A percentile compares a stretch with the other conserved stretches of the same genome.
Conservation (phyloP, 2,888 invertebrate genomes). For the Uropetala carovei region DNA sequence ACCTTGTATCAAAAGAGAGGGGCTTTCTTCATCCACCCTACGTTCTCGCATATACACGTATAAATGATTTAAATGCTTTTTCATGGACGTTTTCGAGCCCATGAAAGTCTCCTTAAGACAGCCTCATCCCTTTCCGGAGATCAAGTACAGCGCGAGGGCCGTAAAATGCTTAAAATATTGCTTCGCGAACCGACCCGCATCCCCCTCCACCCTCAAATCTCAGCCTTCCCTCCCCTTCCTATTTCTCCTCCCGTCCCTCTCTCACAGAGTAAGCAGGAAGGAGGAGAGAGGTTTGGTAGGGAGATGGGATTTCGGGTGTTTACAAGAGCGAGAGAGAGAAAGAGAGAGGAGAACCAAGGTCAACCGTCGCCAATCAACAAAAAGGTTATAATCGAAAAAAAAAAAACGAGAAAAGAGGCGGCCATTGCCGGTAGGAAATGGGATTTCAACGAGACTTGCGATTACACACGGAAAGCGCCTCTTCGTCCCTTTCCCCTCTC, state of each 20-base stretch:
- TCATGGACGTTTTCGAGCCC: neutral
- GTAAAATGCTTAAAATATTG: slow-evolving; percentile 15
- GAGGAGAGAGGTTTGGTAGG: neutral
- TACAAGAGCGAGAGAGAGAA: neutral
- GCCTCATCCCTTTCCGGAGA: neutral
- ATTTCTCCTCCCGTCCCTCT: too few relatives aligned
- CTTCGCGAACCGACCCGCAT: neutral
- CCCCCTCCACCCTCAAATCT: too few relatives aligned
- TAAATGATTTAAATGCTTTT: neutral
- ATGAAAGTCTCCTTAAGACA: neutral
- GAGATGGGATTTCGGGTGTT: neutral
- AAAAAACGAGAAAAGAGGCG: neutral
- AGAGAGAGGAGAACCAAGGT: neutral
- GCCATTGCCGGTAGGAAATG: neutral
- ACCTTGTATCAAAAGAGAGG: too few relatives aligned
- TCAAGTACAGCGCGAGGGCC: neutral
- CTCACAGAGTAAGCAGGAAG: neutral
- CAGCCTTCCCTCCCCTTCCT: too few relatives aligned
- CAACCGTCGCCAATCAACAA: neutral
- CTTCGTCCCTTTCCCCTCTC: neutral
- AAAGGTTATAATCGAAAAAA: too few relatives aligned
- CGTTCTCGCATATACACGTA: too few relatives aligned
- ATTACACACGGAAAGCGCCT: neutral
- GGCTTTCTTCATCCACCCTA: too few relatives aligned
- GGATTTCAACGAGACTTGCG: neutral